phyloP scores from a whole-genome alignment of 2,113 vertebrate genomes.

The Struthidea cinerea region DNA sequence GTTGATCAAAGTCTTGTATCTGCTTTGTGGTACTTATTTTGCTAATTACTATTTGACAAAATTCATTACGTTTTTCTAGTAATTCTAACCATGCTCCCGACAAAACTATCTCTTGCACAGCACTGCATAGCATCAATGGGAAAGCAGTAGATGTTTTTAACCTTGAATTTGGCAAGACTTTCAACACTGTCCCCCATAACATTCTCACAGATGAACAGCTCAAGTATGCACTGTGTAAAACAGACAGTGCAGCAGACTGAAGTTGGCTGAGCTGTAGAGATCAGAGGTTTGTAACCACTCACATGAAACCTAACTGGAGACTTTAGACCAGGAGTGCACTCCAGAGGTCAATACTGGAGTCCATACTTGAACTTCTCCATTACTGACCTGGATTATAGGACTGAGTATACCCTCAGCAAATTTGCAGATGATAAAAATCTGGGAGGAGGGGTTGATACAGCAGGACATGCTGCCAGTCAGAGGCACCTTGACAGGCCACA shows the following conservation, averaged over 20 bases:
- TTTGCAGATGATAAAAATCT: not conserved
- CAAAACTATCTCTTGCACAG: not conserved
- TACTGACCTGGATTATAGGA: not conserved
- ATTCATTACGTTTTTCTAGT: not conserved
- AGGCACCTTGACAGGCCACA: not conserved
- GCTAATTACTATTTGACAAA: not conserved
- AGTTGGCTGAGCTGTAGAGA: not conserved
- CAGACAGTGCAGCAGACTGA: not conserved
- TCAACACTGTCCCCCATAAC: not conserved
- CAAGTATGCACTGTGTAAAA: not conserved
- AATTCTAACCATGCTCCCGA: not conserved
- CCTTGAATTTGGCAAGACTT: not conserved
- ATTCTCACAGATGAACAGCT: not conserved
- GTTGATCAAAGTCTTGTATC: not conserved
- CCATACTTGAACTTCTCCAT: not conserved
- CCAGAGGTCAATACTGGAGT: fast-evolving
- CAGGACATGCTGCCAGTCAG: not conserved
- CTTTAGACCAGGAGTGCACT: not conserved
- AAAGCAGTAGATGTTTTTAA: not conserved
- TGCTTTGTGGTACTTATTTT: not conserved
- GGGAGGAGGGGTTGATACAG: not conserved
- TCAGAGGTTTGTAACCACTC: not conserved
- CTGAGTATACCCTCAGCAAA: not conserved
- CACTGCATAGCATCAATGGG: too few species aligned
- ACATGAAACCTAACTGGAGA: not conserved